phyloP scores from a whole-genome alignment of 2,797 vertebrate genomes.

The Toxotes lorentzi region DNA sequence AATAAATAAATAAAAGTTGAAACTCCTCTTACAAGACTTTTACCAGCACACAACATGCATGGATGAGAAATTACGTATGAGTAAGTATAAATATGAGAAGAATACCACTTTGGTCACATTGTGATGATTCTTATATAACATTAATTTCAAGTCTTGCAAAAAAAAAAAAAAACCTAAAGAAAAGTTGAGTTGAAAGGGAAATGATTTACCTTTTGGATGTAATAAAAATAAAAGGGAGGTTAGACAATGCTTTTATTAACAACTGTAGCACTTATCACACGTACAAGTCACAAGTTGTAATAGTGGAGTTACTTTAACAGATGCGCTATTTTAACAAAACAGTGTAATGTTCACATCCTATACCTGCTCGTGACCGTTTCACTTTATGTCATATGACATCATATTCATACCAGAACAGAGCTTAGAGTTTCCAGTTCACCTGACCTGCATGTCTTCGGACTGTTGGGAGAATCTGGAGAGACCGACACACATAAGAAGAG shows the following conservation, averaged over 20 bases:
- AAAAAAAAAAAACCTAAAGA: no score
- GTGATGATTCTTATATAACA: no score
- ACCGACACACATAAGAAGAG: conserved; percentile 1
- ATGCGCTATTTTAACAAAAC: not conserved
- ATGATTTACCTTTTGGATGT: no score
- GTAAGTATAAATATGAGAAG: not conserved
- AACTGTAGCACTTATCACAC: no score
- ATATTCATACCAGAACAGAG: conserved; percentile 29
- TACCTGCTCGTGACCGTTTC: not conserved
- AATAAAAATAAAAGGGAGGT: no score
- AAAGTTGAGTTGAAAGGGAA: no score
- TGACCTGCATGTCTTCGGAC: conserved; percentile 30
- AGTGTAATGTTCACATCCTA: not conserved
- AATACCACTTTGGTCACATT: not conserved
- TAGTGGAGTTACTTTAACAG: not conserved
- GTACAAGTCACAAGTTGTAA: not conserved
- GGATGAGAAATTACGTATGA: conserved; percentile 3
- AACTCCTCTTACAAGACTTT: conserved; percentile 1
- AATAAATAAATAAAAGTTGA: not conserved
- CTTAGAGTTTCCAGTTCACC: conserved; percentile 26
- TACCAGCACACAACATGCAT: not conserved
- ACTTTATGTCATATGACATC: not conserved
- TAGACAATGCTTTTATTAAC: no score
- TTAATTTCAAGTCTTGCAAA: no score
- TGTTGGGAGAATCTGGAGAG: not conserved